A percentile compares a stretch with the other conserved stretches of the same genome.
These are phyloP conservation scores for Cebidichthys violaceus DNA, from an alignment of 2,113 vertebrate species.

Conservation along the genomic window DNA sequence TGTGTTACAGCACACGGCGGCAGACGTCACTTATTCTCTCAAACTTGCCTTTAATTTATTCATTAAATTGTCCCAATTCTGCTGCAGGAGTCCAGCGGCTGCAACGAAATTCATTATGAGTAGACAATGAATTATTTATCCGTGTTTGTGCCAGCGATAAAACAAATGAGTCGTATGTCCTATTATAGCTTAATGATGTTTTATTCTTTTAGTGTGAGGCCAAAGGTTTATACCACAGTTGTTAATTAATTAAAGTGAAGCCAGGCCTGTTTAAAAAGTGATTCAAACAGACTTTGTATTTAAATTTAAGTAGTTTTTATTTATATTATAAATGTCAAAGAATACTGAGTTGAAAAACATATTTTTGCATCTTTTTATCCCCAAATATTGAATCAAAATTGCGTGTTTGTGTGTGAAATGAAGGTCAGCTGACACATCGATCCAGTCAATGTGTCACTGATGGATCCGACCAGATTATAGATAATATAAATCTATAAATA, in stretches of 20 bases:
- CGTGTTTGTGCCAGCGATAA: conserved; percentile 2
- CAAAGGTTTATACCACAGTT: conserved; percentile 6
- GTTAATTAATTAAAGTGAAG: conserved; percentile 2
- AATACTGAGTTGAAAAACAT: neutral
- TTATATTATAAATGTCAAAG: neutral
- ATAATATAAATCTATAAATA: neutral
- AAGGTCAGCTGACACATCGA: neutral
- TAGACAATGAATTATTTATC: conserved; percentile 44
- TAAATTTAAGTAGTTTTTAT: neutral
- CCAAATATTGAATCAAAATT: neutral
- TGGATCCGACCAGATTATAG: neutral
- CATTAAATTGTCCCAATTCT: conserved; percentile 75
- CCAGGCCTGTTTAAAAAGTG: neutral
- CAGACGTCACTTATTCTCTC: conserved; percentile 58
- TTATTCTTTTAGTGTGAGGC: conserved; percentile 23
- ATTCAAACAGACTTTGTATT: neutral
- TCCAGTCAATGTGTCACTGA: neutral
- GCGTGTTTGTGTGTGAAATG: neutral
- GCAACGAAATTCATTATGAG: conserved; percentile 63
- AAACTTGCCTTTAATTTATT: conserved; percentile 73
- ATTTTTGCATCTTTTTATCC: neutral
- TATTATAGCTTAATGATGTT: conserved; percentile 27
- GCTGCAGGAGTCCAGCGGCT: conserved; percentile 21
- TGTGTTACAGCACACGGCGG: conserved; percentile 55
- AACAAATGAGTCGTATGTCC: conserved; percentile 35